Percentiles rank a stretch among this genome's conserved stretches.
phyloP scores from a whole-genome alignment of 2,888 invertebrate species.

The Aleiodes testaceus region DNA sequence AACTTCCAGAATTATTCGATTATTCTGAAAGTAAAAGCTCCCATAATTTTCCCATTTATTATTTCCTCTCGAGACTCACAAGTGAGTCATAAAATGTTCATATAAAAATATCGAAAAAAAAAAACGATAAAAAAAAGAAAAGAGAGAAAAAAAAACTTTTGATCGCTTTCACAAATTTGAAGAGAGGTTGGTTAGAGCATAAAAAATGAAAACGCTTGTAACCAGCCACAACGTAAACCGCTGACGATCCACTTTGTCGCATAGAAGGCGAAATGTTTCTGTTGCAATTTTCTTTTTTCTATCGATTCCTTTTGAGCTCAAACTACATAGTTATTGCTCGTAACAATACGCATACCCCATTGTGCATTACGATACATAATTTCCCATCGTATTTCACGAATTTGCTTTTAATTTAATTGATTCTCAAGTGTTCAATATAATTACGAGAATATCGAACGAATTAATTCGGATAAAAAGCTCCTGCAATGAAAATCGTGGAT shows the following conservation, averaged over 20 bases:
- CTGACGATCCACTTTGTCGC: conserved; percentile 62
- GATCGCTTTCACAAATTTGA: conserved; percentile 27
- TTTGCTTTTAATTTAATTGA: too few species aligned
- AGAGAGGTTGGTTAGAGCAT: conserved; percentile 36
- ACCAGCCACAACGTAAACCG: conserved; percentile 56
- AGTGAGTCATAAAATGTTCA: conserved; percentile 23
- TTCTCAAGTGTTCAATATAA: too few species aligned
- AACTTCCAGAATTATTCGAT: background rate
- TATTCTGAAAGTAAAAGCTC: background rate
- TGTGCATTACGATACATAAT: background rate
- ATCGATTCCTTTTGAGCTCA: conserved; percentile 59
- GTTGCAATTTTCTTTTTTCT: conserved; percentile 40
- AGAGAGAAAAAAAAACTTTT: conserved; percentile 25
- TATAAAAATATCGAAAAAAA: conserved; percentile 48
- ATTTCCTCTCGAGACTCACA: conserved; percentile 4
- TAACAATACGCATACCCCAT: conserved; percentile 29
- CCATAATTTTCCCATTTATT: conserved; percentile 16
- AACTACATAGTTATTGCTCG: conserved; percentile 56
- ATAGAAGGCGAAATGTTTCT: conserved; percentile 43
- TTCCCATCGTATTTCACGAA: background rate
- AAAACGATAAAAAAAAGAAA: conserved; percentile 32
- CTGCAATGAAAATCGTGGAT: too few species aligned
- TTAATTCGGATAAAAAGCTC: too few species aligned
- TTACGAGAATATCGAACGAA: too few species aligned
- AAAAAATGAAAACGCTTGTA: conserved; percentile 49